phyloP scores from a whole-genome alignment of 2,797 vertebrate genomes.

The Scolopax bukidnonensis region DNA sequence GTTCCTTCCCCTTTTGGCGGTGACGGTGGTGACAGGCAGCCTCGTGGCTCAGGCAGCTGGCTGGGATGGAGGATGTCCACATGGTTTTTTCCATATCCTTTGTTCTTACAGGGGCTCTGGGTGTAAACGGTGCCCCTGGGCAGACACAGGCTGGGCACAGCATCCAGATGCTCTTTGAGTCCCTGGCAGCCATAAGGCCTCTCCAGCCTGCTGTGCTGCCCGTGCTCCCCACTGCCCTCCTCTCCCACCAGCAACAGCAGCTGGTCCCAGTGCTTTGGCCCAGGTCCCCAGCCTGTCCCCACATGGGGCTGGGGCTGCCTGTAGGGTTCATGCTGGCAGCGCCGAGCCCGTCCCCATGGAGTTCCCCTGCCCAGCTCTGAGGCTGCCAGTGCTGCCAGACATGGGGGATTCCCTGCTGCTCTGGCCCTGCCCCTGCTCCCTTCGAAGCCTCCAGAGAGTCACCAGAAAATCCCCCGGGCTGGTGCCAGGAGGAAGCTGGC shows the following conservation, averaged over 20 bases:
- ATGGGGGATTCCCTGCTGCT: constrained; percentile 4
- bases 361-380: neutral
- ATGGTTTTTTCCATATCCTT: constrained; percentile 10
- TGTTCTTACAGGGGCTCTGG: neutral
- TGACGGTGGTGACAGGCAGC: neutral
- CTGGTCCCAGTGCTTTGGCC: neutral
- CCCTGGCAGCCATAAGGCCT: neutral
- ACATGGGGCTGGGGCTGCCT: fast-evolving
- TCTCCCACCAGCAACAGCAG: fast-evolving
- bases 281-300: neutral
- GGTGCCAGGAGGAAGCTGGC: constrained; percentile 43
- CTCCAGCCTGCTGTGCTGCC: neutral
- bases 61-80: neutral
- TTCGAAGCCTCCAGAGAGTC: constrained; percentile 40
- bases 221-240: neutral
- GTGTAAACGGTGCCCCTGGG: neutral
- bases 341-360: fast-evolving
- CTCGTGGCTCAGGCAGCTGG: neutral
- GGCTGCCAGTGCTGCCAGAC: neutral
- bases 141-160: fast-evolving
- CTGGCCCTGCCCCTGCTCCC: neutral
- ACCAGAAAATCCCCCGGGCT: constrained; percentile 54
- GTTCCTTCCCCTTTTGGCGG: constrained; percentile 44
- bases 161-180: neutral
- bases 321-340: fast-evolving